phyloP scores from a whole-genome alignment of 2,113 vertebrate genomes.

The Cavia porcellus region DNA sequence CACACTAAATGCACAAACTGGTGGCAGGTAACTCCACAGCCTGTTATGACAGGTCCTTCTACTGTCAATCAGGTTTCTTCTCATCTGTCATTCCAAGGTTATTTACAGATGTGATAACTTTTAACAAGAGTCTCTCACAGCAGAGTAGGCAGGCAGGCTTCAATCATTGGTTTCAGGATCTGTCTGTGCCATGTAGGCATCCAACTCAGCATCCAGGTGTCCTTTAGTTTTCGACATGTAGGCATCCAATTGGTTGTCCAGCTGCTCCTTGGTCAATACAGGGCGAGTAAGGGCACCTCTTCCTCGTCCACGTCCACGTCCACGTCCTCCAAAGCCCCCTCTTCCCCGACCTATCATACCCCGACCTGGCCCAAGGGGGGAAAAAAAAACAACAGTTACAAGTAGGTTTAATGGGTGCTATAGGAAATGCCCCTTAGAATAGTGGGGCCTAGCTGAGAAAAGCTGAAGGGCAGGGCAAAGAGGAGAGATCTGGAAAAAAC shows the following conservation, averaged over 20 bases:
- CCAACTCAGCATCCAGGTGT: slow-evolving; percentile 97
- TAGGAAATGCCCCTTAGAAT: slow-evolving; percentile 67
- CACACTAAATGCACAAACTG: slow-evolving; percentile 79
- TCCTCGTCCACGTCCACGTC: slow-evolving; percentile 93
- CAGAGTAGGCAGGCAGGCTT: slow-evolving; percentile 49
- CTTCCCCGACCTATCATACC: slow-evolving; percentile 92
- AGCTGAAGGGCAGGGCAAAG: slow-evolving; percentile 74
- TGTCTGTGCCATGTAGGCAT: slow-evolving; percentile 99
- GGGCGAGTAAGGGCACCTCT: slow-evolving; percentile 90
- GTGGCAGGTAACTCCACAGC: slow-evolving; percentile 56
- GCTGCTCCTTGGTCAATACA: slow-evolving; percentile 94
- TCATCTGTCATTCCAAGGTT: slow-evolving; percentile 55
- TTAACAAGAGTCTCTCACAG: slow-evolving; percentile 65
- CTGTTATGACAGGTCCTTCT: slow-evolving; percentile 71
- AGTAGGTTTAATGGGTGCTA: slow-evolving; percentile 56
- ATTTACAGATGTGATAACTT: slow-evolving; percentile 54
- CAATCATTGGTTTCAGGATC: slow-evolving; percentile 95
- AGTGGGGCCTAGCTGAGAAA: slow-evolving; percentile 76
- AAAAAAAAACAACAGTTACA: slow-evolving; percentile 48
- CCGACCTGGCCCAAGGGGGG: slow-evolving; percentile 88
- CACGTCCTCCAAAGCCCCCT: slow-evolving; percentile 92
- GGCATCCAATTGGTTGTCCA: slow-evolving; percentile 98
- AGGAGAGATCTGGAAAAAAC: slow-evolving; percentile 74
- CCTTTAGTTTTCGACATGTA: slow-evolving; percentile 99
- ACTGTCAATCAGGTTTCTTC: slow-evolving; percentile 55